Evolutionary conservation across 2,797 vertebrate genomes (phyloP).

Genomic region (Gila robusta): DNA sequence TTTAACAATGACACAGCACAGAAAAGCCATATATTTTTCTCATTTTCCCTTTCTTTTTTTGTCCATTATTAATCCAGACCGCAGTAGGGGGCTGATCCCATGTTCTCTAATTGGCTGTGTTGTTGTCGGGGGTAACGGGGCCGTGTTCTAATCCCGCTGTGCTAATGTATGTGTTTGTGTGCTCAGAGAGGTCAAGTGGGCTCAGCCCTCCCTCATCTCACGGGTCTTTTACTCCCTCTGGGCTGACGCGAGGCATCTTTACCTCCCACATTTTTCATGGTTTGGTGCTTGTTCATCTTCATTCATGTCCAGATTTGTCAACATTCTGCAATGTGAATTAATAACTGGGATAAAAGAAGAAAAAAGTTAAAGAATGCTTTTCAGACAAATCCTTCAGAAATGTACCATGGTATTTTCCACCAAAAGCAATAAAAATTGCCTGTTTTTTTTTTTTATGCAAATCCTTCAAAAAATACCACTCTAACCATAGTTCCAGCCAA

Average conservation of each 20-base stretch:
- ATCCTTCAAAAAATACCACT: background rate
- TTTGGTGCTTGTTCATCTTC: constrained; percentile 7
- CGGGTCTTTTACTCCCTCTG: constrained; percentile 40
- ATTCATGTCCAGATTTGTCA: constrained; percentile 1
- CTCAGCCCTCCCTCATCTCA: constrained; percentile 65
- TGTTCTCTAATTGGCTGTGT: constrained; percentile 66
- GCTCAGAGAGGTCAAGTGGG: constrained; percentile 72
- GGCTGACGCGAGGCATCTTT: constrained; percentile 14
- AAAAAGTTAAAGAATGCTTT: background rate
- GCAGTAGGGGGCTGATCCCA: constrained; percentile 58
- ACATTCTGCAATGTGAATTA: background rate
- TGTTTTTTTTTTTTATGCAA: accelerated
- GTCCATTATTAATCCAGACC: constrained; percentile 45
- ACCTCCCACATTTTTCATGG: constrained; percentile 25
- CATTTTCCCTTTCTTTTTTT: background rate
- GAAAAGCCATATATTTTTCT: background rate
- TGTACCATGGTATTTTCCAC: background rate
- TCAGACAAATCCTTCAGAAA: background rate
- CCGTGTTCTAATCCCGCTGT: constrained; percentile 69
- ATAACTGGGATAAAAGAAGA: background rate
- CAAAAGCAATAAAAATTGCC: background rate
- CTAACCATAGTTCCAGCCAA: background rate
- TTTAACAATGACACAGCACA: background rate
- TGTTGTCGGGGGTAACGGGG: constrained; percentile 53
- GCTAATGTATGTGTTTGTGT: constrained; percentile 74